Conservation (phyloP, 2,888 invertebrate genomes). For the Phania funesta region DNA sequence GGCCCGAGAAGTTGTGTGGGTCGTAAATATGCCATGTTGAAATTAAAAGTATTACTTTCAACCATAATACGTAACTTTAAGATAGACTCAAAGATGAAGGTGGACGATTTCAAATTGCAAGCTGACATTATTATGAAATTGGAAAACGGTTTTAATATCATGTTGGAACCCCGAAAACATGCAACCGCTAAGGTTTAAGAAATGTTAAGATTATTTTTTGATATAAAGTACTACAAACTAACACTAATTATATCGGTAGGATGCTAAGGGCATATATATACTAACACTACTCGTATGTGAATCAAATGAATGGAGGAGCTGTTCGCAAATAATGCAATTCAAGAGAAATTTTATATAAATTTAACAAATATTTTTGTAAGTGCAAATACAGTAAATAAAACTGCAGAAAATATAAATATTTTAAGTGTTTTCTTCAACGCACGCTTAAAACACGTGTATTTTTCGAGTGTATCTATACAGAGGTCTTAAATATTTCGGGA, state of each 20-base stretch:
- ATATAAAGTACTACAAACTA: neutral
- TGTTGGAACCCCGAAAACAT: conserved; percentile 83
- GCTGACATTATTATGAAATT: conserved; percentile 88
- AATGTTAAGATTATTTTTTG: neutral
- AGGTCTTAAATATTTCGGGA: neutral
- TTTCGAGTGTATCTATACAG: neutral
- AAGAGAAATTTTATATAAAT: neutral
- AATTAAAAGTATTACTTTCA: conserved; percentile 87
- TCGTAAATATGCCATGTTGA: conserved; percentile 90
- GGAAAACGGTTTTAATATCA: conserved; percentile 86
- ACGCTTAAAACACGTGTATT: conserved; percentile 28
- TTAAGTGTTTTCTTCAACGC: neutral
- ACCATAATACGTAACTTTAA: conserved; percentile 87
- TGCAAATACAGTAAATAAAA: conserved; percentile 52
- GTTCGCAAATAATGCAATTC: neutral
- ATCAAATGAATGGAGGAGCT: neutral
- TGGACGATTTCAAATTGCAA: conserved; percentile 85
- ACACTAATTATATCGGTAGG: neutral
- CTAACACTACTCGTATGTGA: neutral
- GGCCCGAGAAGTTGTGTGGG: conserved; percentile 91
- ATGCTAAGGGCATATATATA: conserved; percentile 5
- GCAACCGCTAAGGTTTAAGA: conserved; percentile 62
- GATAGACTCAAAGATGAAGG: conserved; percentile 83
- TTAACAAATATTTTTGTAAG: conserved; percentile 2
- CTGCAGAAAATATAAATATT: conserved; percentile 34